Conservation (phyloP, 2,888 invertebrate genomes). For the Drosophila parthenogenetica region DNA sequence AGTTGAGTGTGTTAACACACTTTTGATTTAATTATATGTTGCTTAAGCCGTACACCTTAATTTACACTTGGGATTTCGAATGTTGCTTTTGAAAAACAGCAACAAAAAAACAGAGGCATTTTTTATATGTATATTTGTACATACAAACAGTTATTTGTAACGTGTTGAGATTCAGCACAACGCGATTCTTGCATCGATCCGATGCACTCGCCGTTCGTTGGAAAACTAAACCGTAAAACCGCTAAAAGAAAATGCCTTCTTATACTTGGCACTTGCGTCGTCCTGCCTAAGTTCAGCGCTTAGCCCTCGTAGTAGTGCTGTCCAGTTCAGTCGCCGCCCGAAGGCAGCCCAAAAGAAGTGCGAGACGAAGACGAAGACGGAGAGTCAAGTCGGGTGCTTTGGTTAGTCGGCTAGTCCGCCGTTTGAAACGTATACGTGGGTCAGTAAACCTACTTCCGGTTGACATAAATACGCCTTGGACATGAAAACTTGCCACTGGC, state of each 20-base stretch:
- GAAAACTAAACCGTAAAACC: slow-evolving; percentile 75
- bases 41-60: slow-evolving; percentile 13
- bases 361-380: not conserved
- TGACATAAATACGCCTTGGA: slow-evolving; percentile 86
- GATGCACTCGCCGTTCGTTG: slow-evolving; percentile 82
- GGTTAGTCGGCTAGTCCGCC: slow-evolving; percentile 36
- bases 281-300: slow-evolving; percentile 20
- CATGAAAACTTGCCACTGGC: slow-evolving; percentile 84
- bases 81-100: slow-evolving; percentile 29
- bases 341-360: slow-evolving; percentile 37
- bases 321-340: slow-evolving; percentile 61
- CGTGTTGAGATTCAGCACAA: slow-evolving; percentile 49
- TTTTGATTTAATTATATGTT: slow-evolving; percentile 15
- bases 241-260: slow-evolving; percentile 71
- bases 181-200: slow-evolving; percentile 83
- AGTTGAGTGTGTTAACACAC: not conserved
- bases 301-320: slow-evolving; percentile 36
- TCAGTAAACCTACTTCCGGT: slow-evolving; percentile 86
- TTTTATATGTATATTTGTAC: not conserved
- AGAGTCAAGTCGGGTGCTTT: slow-evolving; percentile 12
- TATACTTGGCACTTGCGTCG: slow-evolving; percentile 46
- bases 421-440: slow-evolving; percentile 83
- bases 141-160: slow-evolving; percentile 59
- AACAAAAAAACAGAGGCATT: not conserved
- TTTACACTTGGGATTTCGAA: slow-evolving; percentile 14